These are phyloP conservation scores for Cryptophagus acutangulus DNA, from an alignment of 2,888 invertebrate species.

Conservation along the genomic window DNA sequence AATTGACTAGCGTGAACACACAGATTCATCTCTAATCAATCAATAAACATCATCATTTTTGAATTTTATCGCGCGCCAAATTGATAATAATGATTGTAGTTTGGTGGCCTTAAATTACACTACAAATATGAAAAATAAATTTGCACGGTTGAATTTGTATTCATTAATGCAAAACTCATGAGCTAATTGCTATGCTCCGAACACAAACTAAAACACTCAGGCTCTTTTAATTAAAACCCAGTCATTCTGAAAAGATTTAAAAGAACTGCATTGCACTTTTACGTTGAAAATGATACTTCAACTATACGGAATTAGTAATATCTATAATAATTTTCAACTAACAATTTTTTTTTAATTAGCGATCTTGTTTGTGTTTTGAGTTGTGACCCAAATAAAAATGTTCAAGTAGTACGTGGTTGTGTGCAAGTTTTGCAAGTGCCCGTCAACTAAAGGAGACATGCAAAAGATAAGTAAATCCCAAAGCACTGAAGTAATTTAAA, in stretches of 20 bases:
- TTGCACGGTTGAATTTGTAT: constrained; percentile 25
- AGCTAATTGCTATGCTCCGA: constrained; percentile 26
- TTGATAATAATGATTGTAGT: too few species aligned
- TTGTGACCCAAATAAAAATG: too few species aligned
- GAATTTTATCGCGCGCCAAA: neutral
- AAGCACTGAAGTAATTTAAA: constrained; percentile 26
- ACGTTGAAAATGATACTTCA: too few species aligned
- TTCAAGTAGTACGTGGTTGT: too few species aligned
- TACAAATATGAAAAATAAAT: too few species aligned
- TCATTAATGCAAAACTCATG: constrained; percentile 29
- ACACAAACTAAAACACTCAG: constrained; percentile 22
- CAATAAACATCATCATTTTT: neutral
- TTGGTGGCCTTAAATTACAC: too few species aligned
- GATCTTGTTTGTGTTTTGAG: too few species aligned
- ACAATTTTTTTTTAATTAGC: too few species aligned
- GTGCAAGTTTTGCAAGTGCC: neutral
- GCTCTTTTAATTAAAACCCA: constrained; percentile 23
- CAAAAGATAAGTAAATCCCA: constrained; percentile 23
- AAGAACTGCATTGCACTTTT: constrained; percentile 24
- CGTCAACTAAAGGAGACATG: constrained; percentile 1
- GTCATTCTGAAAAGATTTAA: constrained; percentile 23
- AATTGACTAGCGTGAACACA: neutral
- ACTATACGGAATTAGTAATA: too few species aligned
- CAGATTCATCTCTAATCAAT: neutral
- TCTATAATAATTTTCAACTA: too few species aligned